These are phyloP conservation scores for Anser cygnoides DNA, from an alignment of 2,113 vertebrate species.

Conservation along the genomic window DNA sequence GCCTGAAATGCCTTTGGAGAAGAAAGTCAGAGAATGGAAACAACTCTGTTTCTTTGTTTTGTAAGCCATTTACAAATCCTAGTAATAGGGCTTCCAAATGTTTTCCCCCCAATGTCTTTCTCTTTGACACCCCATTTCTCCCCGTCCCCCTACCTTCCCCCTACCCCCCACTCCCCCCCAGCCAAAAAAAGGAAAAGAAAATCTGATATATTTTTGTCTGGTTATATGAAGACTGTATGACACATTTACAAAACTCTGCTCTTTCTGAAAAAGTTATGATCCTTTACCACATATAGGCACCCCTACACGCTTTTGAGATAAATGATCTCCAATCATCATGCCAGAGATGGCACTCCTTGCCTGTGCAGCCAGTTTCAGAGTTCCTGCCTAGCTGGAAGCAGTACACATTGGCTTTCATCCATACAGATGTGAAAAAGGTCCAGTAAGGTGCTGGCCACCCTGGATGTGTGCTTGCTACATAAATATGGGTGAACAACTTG, in stretches of 20 bases:
- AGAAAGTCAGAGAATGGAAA: neutral
- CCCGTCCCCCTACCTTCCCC: too few species aligned
- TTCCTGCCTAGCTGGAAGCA: neutral
- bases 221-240: neutral
- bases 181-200: too few species aligned
- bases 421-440: neutral
- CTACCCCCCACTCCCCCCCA: fast-evolving
- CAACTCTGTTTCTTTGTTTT: neutral
- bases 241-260: neutral
- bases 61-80: neutral
- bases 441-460: neutral
- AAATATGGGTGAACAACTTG: neutral
- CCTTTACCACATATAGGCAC: neutral
- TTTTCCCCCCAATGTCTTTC: neutral
- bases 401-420: neutral
- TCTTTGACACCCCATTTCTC: neutral
- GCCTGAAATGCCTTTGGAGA: neutral
- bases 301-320: neutral
- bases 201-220: neutral
- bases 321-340: neutral
- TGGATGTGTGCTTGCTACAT: neutral
- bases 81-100: neutral
- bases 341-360: neutral
- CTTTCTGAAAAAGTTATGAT: neutral
- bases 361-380: neutral